Evolutionary conservation across 2,888 invertebrate species (phyloP).

Genomic region (Rhamnusium bicolor): DNA sequence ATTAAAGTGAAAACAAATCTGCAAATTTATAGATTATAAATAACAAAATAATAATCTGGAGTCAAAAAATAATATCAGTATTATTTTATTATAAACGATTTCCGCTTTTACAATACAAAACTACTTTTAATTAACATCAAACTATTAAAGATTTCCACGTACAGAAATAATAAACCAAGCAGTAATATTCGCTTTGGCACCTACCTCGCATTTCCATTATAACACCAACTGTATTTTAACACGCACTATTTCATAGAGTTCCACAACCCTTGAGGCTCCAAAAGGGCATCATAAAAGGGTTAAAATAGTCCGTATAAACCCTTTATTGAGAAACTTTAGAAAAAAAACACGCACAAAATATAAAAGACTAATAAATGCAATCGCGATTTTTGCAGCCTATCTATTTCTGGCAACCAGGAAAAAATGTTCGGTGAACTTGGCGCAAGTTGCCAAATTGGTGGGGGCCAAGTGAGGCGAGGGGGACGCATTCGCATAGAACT

Average conservation of each 20-base stretch:
- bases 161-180: slow-evolving; percentile 34
- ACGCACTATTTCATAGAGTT: slow-evolving; percentile 41
- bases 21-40: no score
- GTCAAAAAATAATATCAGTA: no score
- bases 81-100: no score
- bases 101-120: background rate
- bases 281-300: slow-evolving; percentile 30
- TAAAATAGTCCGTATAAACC: slow-evolving; percentile 23
- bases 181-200: slow-evolving; percentile 45
- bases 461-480: slow-evolving; percentile 60
- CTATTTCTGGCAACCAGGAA: slow-evolving; percentile 71
- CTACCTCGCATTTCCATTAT: slow-evolving; percentile 70
- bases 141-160: slow-evolving; percentile 17
- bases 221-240: slow-evolving; percentile 41
- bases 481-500: slow-evolving; percentile 65
- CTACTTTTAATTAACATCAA: background rate
- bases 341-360: slow-evolving; percentile 49
- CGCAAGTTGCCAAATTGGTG: slow-evolving; percentile 68
- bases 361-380: slow-evolving; percentile 54
- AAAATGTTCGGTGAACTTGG: slow-evolving; percentile 66
- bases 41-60: no score
- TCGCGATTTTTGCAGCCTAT: slow-evolving; percentile 65
- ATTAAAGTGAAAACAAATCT: no score
- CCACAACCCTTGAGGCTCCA: slow-evolving; percentile 21
- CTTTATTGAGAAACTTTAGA: background rate